Conservation (phyloP, 2,888 invertebrate genomes). For the Entomobrya proxima region DNA sequence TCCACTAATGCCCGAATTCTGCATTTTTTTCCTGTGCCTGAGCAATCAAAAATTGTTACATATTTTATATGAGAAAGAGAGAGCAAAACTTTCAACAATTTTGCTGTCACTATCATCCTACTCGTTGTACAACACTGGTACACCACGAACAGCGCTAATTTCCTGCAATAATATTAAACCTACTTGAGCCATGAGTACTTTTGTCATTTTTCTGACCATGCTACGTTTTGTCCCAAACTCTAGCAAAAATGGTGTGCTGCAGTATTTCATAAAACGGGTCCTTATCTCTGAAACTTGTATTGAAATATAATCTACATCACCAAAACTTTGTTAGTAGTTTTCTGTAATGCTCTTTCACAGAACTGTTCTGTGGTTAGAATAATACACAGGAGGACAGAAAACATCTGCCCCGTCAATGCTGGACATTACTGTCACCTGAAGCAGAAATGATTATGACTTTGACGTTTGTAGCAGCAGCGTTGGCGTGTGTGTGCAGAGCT, state of each 20-base stretch:
- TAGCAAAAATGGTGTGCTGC: too few species aligned
- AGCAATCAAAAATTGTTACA: background rate
- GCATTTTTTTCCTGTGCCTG: background rate
- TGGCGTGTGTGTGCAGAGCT: background rate
- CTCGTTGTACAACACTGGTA: background rate
- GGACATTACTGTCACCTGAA: background rate
- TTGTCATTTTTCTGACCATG: too few species aligned
- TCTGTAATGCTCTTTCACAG: too few species aligned
- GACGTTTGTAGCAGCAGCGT: background rate
- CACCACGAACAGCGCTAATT: background rate
- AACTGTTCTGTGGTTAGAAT: too few species aligned
- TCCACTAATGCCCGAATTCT: background rate
- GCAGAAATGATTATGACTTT: background rate
- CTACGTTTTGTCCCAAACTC: too few species aligned
- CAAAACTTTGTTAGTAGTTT: too few species aligned
- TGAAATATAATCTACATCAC: too few species aligned
- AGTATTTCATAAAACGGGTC: too few species aligned
- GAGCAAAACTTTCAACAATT: constrained; percentile 1
- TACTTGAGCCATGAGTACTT: too few species aligned
- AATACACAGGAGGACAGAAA: background rate
- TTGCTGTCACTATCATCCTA: background rate
- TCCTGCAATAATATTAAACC: too few species aligned
- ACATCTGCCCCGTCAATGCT: background rate
- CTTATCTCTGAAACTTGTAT: too few species aligned
- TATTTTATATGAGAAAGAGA: background rate